Evolutionary conservation across 2,888 invertebrate genomes (phyloP), one percentile per base, ranked within the genome.

Genomic region (Dermolepida albohirtum): DNA sequence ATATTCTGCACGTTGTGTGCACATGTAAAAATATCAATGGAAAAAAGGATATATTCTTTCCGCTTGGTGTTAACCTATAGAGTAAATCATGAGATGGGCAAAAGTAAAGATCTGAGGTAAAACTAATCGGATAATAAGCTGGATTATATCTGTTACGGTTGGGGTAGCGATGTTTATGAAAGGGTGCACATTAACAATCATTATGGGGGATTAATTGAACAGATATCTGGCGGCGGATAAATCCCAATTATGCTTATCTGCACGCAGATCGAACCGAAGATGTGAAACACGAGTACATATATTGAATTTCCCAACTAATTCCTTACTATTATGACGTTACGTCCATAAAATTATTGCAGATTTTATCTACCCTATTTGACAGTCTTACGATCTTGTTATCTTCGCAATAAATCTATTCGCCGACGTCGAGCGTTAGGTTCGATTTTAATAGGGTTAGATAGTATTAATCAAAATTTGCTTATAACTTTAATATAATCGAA

Each of bases 51-150:
- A 22, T 22, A 22, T 22, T 22, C 22, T 22, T 22, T 22, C 22
- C 22, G 22, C 4, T 22, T 22, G 22, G 4, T 22, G 22, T 22
- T 4, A 22, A 22, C 22, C 22, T 4, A 22, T 34, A 70, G 67
- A 64, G 68, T 73, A 73, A 74, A 73, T 66, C 63, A 57, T 64
- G 63, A 57, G 47, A 34, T 14, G 51, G 41, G 55, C 51, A 47
- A 52, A n/a, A 47, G 40, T 16, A 54, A 54, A 54, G 54, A 54
- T 40, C 17, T 54, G 54, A 54, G 54, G 54, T 54, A 54, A 54
- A 39, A 40, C 54, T 54, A 54, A 54, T 54, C 54, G 54, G 41
- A 54, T 54, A 54, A 54, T 54, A 29, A 39, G 54, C 16, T 40
- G 54, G 54, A 54, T 54, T 54, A 54, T 40, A 40, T 54, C 54